A percentile compares a stretch with the other conserved stretches of the same genome.
phyloP scores from a whole-genome alignment of 2,113 vertebrate species.

The Pristiophorus japonicus region DNA sequence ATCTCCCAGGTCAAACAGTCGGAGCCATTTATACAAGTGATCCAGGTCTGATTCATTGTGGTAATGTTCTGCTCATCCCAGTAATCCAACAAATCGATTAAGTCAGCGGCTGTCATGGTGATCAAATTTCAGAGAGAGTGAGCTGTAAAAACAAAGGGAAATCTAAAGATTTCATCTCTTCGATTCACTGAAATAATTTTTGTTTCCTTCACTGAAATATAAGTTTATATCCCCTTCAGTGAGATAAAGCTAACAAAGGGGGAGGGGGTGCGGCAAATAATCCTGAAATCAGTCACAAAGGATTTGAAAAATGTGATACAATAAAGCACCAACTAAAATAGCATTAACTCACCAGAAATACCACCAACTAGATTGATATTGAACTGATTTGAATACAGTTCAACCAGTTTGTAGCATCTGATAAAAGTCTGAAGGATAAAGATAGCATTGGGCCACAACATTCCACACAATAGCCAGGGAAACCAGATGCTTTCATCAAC shows the following conservation, averaged over 20 bases:
- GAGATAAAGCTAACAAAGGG: neutral
- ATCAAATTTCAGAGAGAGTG: conserved; percentile 48
- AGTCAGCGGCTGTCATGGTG: conserved; percentile 61
- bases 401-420: neutral
- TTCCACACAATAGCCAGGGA: neutral
- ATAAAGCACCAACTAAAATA: neutral
- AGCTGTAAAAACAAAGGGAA: conserved; percentile 32
- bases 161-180: neutral
- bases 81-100: conserved; percentile 60
- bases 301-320: neutral
- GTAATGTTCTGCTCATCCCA: conserved; percentile 69
- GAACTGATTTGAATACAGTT: neutral
- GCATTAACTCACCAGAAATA: neutral
- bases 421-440: neutral
- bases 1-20: conserved; percentile 68
- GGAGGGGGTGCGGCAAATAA: neutral
- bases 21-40: conserved; percentile 54
- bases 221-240: neutral
- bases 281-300: neutral
- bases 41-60: conserved; percentile 56
- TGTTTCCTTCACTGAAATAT: neutral
- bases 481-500: neutral
- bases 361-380: neutral
- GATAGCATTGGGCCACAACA: neutral
- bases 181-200: neutral